These are phyloP conservation scores for Scytalopus superciliaris DNA, from an alignment of 2,113 vertebrate genomes.

Conservation along the genomic window DNA sequence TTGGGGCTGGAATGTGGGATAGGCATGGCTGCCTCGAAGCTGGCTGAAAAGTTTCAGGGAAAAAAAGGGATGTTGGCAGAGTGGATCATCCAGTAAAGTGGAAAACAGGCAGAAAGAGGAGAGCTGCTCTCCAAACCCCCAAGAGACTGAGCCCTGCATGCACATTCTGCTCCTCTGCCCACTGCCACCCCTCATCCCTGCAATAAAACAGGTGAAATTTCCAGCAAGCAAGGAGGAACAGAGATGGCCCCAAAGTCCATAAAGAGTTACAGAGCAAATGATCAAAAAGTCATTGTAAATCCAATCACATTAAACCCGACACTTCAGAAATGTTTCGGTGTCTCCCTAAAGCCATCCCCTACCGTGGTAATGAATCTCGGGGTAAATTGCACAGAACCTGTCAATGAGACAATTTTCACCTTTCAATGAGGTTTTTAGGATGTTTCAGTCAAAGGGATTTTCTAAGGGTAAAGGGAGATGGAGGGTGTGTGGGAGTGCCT, in stretches of 20 bases:
- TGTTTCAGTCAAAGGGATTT: not conserved
- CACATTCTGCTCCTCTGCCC: not conserved
- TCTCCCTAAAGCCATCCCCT: not conserved
- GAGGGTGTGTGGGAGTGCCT: not conserved
- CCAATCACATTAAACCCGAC: not conserved
- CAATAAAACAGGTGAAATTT: not conserved
- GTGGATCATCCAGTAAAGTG: not conserved
- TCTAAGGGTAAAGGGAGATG: not conserved
- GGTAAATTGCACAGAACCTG: not conserved
- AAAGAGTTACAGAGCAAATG: not conserved
- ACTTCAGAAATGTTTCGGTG: not conserved
- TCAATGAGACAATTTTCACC: not conserved
- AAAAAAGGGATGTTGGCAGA: not conserved
- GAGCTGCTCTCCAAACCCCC: not conserved
- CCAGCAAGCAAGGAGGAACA: not conserved
- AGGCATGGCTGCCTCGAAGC: not conserved
- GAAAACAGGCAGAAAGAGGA: not conserved
- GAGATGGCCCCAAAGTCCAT: not conserved
- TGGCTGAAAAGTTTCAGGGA: not conserved
- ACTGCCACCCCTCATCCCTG: accelerated
- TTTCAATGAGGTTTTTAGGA: not conserved
- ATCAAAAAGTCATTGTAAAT: not conserved
- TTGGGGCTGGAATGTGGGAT: not conserved
- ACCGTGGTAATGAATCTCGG: not conserved
- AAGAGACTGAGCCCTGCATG: accelerated